These are phyloP conservation scores for Sardinella longiceps DNA, from an alignment of 2,797 vertebrate species.

Conservation along the genomic window DNA sequence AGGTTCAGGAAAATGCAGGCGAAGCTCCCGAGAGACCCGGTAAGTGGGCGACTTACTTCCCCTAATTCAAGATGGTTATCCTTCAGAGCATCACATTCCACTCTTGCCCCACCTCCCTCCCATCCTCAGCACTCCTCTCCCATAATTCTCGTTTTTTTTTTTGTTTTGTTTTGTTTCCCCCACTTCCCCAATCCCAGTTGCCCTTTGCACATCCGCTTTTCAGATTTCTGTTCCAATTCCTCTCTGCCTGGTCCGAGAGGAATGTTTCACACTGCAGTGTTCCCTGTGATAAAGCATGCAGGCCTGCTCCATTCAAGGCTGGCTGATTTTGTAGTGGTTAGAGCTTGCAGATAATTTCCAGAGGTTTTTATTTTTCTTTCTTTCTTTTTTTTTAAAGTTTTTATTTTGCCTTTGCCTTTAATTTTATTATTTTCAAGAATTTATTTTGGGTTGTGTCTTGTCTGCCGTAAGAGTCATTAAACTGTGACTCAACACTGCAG, in stretches of 20 bases:
- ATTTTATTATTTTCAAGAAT: not conserved
- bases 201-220: conserved; percentile 24
- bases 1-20: conserved; percentile 76
- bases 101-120: conserved; percentile 51
- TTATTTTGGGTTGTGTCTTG: conserved; percentile 44
- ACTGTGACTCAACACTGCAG: conserved; percentile 32
- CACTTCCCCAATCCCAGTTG: conserved; percentile 18
- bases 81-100: conserved; percentile 69
- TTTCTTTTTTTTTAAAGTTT: conserved; percentile 18
- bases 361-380: conserved; percentile 47
- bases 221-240: not conserved
- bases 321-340: conserved; percentile 7
- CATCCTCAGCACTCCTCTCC: not conserved
- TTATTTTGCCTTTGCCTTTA: conserved; percentile 37
- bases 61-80: conserved; percentile 56
- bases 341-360: conserved; percentile 43
- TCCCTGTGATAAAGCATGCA: conserved; percentile 11
- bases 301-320: not conserved
- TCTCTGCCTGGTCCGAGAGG: not conserved
- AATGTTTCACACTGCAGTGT: not conserved
- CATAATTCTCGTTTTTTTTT: not conserved
- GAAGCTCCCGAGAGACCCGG: conserved; percentile 74
- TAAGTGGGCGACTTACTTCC: conserved; percentile 67
- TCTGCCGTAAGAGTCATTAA: conserved; percentile 25
- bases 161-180: too few species aligned